A percentile compares a stretch with the other conserved stretches of the same genome.
These are phyloP conservation scores for Meganola albula DNA, from an alignment of 2,888 invertebrate genomes.

Conservation along the genomic window DNA sequence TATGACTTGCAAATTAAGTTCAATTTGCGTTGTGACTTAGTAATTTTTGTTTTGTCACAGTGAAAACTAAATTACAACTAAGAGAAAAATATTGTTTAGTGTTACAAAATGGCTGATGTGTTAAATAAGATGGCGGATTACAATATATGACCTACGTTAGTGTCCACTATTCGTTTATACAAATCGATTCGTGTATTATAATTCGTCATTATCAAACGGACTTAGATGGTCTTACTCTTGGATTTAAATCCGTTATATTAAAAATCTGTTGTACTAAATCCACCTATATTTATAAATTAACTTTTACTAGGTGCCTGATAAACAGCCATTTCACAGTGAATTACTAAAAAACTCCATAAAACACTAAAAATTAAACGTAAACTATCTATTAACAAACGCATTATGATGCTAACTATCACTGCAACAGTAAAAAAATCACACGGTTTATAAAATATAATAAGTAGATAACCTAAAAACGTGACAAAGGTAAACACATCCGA, in stretches of 20 bases:
- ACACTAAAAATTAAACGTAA: conserved; percentile 50
- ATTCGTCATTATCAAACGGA: conserved; percentile 17
- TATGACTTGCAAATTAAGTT: no score
- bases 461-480: conserved; percentile 42
- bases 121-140: conserved; percentile 34
- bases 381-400: conserved; percentile 56
- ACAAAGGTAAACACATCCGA: conserved; percentile 35
- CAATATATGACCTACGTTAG: conserved; percentile 21
- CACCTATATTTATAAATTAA: conserved; percentile 35
- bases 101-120: conserved; percentile 37
- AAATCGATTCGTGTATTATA: conserved; percentile 19
- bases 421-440: conserved; percentile 61
- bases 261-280: conserved; percentile 53
- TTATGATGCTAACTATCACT: conserved; percentile 60
- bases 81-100: no score
- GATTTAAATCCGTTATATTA: conserved; percentile 12
- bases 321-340: conserved; percentile 28
- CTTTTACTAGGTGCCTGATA: conserved; percentile 19
- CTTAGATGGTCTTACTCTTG: conserved; percentile 22
- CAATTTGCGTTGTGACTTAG: no score
- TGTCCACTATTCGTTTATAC: conserved; percentile 15
- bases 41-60: no score
- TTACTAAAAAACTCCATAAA: conserved; percentile 37
- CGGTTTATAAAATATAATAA: conserved; percentile 54
- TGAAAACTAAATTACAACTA: no score